Evolutionary conservation across 2,113 vertebrate genomes (phyloP).

Genomic region (Ranitomeya variabilis): DNA sequence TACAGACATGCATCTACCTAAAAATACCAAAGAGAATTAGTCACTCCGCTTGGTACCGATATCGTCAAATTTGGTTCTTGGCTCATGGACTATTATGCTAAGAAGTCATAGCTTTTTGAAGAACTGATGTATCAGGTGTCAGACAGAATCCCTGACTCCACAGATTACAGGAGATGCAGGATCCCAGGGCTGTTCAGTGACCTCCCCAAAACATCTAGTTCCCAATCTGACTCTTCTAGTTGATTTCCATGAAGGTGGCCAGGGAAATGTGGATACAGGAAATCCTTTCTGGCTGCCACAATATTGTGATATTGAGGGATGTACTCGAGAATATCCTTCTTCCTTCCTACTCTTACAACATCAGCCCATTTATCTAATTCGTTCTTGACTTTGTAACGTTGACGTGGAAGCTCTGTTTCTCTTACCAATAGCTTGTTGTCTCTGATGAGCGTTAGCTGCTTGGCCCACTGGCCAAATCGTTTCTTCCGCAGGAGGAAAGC

Average conservation of each 20-base stretch:
- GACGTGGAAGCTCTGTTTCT: background rate
- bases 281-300: constrained; percentile 39
- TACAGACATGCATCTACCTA: no score
- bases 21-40: no score
- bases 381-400: background rate
- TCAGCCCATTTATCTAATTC: background rate
- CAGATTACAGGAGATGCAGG: background rate
- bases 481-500: constrained; percentile 95
- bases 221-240: background rate
- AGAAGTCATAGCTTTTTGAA: background rate
- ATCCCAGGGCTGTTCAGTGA: constrained; percentile 4
- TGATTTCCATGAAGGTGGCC: constrained; percentile 21
- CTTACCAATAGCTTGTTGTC: constrained; percentile 93
- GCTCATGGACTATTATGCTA: no score
- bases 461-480: constrained; percentile 96
- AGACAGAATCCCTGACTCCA: background rate
- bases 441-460: constrained; percentile 90
- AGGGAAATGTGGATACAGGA: constrained; percentile 27
- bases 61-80: no score
- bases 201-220: background rate
- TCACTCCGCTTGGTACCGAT: no score
- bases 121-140: background rate
- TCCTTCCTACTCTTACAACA: constrained; percentile 24
- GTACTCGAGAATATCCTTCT: constrained; percentile 22
- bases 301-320: constrained; percentile 36